A percentile compares a stretch with the other conserved stretches of the same genome.
These are phyloP conservation scores for Polyodon spathula DNA, from an alignment of 2,113 vertebrate genomes.

Conservation along the genomic window DNA sequence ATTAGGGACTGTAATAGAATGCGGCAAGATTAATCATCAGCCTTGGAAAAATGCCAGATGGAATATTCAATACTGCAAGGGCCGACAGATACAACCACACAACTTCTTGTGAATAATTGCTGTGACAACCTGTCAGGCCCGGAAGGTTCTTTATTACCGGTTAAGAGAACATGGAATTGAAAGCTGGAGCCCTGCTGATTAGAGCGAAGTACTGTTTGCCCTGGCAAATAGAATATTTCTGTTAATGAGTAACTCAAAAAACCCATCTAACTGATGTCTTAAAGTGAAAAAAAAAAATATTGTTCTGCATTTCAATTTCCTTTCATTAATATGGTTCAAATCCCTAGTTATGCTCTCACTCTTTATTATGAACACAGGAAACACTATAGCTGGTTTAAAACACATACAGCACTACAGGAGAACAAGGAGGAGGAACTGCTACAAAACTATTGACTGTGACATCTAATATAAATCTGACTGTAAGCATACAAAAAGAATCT, in stretches of 20 bases:
- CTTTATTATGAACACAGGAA: background rate
- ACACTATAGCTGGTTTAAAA: background rate
- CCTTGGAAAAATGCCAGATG: constrained; percentile 45
- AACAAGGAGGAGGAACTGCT: too few species aligned
- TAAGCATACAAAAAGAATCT: too few species aligned
- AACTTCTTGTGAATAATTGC: constrained; percentile 40
- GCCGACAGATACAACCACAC: constrained; percentile 36
- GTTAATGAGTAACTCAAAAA: constrained; percentile 20
- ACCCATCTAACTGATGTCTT: constrained; percentile 16
- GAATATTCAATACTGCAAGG: constrained; percentile 42
- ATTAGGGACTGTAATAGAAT: constrained; percentile 74
- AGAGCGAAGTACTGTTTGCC: background rate
- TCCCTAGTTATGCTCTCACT: background rate
- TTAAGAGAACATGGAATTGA: constrained; percentile 28
- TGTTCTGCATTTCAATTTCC: constrained; percentile 1
- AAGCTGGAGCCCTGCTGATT: constrained; percentile 9
- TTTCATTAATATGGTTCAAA: background rate
- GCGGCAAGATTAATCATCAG: constrained; percentile 46
- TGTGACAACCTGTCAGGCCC: constrained; percentile 35
- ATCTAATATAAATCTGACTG: too few species aligned
- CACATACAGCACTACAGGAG: too few species aligned
- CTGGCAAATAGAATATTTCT: constrained; percentile 27
- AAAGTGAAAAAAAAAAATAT: constrained; percentile 14
- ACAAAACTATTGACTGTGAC: too few species aligned
- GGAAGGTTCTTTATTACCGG: constrained; percentile 35